Evolutionary conservation across 23 tunicate genomes (phyloP).

Genomic region (Halocynthia aurantium): DNA sequence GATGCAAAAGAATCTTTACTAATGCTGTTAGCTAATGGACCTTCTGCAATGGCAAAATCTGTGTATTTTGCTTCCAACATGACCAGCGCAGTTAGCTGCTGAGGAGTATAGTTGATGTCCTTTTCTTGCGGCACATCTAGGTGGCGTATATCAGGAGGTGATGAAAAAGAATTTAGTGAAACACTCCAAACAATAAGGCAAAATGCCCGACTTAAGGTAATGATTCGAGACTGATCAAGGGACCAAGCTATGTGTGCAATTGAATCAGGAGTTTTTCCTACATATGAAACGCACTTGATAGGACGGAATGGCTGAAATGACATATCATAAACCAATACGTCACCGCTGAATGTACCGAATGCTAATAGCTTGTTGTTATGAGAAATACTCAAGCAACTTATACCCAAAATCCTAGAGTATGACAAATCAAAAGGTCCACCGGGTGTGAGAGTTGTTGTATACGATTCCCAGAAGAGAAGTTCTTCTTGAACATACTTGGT

Average conservation of each 20-base stretch:
- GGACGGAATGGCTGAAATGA: conserved; percentile 37
- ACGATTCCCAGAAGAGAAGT: conserved; percentile 31
- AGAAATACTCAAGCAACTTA: conserved; percentile 30
- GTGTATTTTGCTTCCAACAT: conserved; percentile 40
- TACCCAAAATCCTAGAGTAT: conserved; percentile 19
- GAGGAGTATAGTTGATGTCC: conserved; percentile 11
- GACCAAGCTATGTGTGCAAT: conserved; percentile 47
- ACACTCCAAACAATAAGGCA: conserved; percentile 61
- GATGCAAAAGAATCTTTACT: neutral
- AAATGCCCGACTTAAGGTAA: conserved; percentile 28
- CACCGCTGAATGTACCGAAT: conserved; percentile 64
- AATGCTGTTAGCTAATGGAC: neutral
- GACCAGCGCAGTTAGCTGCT: conserved; percentile 54
- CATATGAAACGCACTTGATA: conserved; percentile 39
- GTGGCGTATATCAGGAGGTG: conserved; percentile 24
- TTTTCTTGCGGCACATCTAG: conserved; percentile 15
- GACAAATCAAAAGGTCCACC: conserved; percentile 19
- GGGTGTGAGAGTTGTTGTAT: conserved; percentile 2
- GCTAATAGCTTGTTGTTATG: conserved; percentile 35
- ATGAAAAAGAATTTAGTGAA: conserved; percentile 33
- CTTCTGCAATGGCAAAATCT: conserved; percentile 47
- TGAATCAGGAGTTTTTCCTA: conserved; percentile 30
- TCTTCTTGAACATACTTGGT: conserved; percentile 24
- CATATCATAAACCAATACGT: conserved; percentile 60
- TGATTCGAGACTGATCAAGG: conserved; percentile 35